A percentile compares a stretch with the other conserved stretches of the same genome.
These are phyloP conservation scores for Tethea ocularis DNA, from an alignment of 2,888 invertebrate species.

Conservation along the genomic window DNA sequence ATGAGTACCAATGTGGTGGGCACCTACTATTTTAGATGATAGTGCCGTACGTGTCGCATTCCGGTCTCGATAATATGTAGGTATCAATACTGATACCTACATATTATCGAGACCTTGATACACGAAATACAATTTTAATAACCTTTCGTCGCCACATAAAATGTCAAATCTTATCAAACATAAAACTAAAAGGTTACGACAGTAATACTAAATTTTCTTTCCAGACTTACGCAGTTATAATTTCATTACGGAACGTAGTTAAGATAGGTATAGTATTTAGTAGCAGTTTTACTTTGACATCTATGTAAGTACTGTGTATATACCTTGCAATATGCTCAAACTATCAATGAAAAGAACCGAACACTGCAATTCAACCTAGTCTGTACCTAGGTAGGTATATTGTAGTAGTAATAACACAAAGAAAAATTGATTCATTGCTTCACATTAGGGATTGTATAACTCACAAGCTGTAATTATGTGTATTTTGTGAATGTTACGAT, in stretches of 20 bases:
- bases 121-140: conserved; percentile 13
- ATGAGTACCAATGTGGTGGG: not conserved
- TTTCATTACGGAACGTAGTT: conserved; percentile 10
- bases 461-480: too few species aligned
- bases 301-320: too few species aligned
- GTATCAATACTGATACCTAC: conserved; percentile 10
- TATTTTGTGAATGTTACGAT: too few species aligned
- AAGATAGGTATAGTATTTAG: not conserved
- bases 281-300: too few species aligned
- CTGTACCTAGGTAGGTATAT: too few species aligned
- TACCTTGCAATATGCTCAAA: too few species aligned
- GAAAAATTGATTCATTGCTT: too few species aligned
- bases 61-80: conserved; percentile 18
- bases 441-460: too few species aligned
- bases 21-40: conserved; percentile 13
- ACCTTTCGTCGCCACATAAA: conserved; percentile 25
- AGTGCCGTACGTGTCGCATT: too few species aligned
- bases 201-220: conserved; percentile 12
- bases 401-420: too few species aligned
- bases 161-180: conserved; percentile 27
- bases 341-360: not conserved
- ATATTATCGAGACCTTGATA: conserved; percentile 19
- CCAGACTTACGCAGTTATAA: conserved; percentile 13
- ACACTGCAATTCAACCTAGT: too few species aligned
- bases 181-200: conserved; percentile 7